Evolutionary conservation across 23 tunicate species (phyloP), one percentile per base, ranked within the genome.

Genomic region (Halocynthia roretzi): DNA sequence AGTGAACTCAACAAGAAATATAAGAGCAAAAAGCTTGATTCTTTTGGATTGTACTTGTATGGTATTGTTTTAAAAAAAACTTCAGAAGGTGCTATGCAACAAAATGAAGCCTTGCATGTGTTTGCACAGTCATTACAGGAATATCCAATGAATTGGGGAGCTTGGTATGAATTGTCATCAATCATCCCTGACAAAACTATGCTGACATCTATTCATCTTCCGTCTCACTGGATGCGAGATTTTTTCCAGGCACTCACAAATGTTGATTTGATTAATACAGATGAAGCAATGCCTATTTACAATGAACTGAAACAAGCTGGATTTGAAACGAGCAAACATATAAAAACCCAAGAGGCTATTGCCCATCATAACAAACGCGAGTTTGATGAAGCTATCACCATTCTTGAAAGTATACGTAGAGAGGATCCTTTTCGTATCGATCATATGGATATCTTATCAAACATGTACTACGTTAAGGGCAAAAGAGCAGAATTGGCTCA

Each of bases 381-480:
- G 7, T 90, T 90, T 63, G 96, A 90, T 51, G 93, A 87, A 60
- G 86, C 89, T 12, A 82, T 82, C 6, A 53, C 70, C 14, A 67
- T 90, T 8, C 75, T 90, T 62, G 96, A 90, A 70, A 86, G 85
- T 62, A 72, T 84, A 17, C 77, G 89, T 14, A 62, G 54, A 49
- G 80, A 90, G 18, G 96, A 90, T 62, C 96, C 96, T 52, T 90
- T 80, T 68, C 71, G 96, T 54, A 66, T 90, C 10, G 89, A 90
- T 31, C 86, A 84, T 52, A 90, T 90, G 96, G 96, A 90, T 62
- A 82, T 90, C 15, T 70, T 90, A 54, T 90, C 96, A 20, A 90
- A 90, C 83, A 90, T 90, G 96, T 90, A 90, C 70, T 90, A 90
- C 67, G 96, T 90, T 14, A 90, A 90, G 58, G 89, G 85, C 40